These are phyloP conservation scores for Orgyia antiqua DNA, from an alignment of 2,888 invertebrate species.

Conservation along the genomic window DNA sequence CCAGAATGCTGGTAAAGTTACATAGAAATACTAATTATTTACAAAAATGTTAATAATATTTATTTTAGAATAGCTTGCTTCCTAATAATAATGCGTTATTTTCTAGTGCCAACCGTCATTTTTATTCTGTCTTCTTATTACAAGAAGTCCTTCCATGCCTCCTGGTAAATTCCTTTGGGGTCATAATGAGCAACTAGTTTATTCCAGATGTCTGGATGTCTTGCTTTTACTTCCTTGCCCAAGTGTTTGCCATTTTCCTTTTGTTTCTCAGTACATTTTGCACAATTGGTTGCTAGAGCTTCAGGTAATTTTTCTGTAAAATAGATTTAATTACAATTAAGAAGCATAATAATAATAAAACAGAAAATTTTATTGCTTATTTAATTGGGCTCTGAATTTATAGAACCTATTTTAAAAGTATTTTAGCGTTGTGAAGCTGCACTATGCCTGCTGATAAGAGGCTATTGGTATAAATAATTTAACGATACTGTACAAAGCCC, in stretches of 20 bases:
- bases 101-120: background rate
- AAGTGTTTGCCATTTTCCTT: conserved; percentile 80
- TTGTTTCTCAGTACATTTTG: conserved; percentile 83
- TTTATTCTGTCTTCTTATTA: conserved; percentile 1
- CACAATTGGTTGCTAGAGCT: conserved; percentile 81
- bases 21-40: no score
- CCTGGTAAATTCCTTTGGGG: conserved; percentile 76
- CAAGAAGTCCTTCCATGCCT: conserved; percentile 54
- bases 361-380: background rate
- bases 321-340: conserved; percentile 3
- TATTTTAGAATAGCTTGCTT: no score
- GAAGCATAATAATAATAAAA: background rate
- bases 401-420: no score
- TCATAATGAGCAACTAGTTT: conserved; percentile 77
- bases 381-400: background rate
- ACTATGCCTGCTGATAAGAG: no score
- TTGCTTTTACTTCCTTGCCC: conserved; percentile 75
- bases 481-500: no score
- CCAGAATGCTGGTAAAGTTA: no score
- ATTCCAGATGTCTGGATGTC: conserved; percentile 74
- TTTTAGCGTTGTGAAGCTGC: no score
- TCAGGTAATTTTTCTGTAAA: conserved; percentile 81
- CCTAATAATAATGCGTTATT: background rate
- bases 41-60: no score
- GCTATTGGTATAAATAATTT: no score